Percentiles rank a stretch among this genome's conserved stretches.
phyloP scores from a whole-genome alignment of 2,113 vertebrate genomes.

The Gavialis gangeticus region DNA sequence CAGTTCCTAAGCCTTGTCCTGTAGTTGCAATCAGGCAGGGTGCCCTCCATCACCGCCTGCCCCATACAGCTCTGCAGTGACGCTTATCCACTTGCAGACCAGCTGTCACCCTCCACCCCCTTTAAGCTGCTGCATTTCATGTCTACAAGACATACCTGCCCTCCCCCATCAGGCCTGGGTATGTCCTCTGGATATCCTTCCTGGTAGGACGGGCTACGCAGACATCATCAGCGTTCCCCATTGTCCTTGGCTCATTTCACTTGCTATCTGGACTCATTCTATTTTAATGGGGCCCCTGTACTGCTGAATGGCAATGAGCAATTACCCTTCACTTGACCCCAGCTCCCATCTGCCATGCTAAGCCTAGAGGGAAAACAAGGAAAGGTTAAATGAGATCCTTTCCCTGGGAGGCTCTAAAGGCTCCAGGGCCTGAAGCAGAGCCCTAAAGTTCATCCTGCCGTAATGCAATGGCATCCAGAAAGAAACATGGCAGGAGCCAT shows the following conservation, averaged over 20 bases:
- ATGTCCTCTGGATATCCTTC: background rate
- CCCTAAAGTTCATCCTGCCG: background rate
- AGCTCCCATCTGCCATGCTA: background rate
- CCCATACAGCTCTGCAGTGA: background rate
- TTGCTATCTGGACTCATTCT: background rate
- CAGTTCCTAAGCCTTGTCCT: background rate
- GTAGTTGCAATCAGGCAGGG: too few relatives aligned
- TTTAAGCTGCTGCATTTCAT: background rate
- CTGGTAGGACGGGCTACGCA: background rate
- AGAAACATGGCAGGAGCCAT: background rate
- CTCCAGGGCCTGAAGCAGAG: background rate
- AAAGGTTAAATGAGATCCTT: background rate
- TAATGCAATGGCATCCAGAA: background rate
- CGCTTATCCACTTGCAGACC: too few relatives aligned
- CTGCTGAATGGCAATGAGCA: background rate
- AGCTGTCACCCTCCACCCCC: background rate
- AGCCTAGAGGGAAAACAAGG: background rate
- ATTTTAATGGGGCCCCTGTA: background rate
- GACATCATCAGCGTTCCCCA: background rate
- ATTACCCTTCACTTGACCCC: background rate
- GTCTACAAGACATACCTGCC: background rate
- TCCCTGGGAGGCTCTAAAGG: background rate
- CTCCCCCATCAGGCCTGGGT: background rate
- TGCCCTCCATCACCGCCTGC: background rate
- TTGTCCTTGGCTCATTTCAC: background rate